Base-by-base conservation (phyloP, 2,797 vertebrate species). In the Ctenopoma multispine region DNA sequence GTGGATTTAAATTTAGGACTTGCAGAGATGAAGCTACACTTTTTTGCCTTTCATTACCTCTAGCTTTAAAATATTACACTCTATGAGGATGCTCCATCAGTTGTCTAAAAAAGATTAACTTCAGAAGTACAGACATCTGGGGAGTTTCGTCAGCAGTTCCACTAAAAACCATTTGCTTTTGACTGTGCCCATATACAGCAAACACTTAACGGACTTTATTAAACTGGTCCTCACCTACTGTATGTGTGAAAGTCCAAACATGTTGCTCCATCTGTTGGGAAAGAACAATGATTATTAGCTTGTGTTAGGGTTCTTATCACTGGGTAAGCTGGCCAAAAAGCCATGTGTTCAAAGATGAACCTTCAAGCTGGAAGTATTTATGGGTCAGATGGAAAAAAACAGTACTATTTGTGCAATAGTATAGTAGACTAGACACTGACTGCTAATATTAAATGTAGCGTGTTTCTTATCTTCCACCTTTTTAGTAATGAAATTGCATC, bases 201-300 rank as follows among this genome's bases (percentile, higher is more conserved):
- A 72, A 81, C 69, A 70, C 69, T 77, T 61, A 9, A 72, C 20
- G 1, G 23, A 34, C 38, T 59, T 59, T 59, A 48, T 66, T 61
- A 44, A 47, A 49, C 59, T 78, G 68, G 81, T 82, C 79, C 58
- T 71, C 87, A 86, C 75, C 83, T 83, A 70, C 77, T 81, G 77
- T 81, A 86, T 83, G 85, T 78, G 84, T 85, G 81, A 88, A 85
- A 72, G 82, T 81, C 81, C 80, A 86, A 82, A 79, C 83, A 87
- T 73, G 76, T 49, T 7, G 50, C 74, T 80, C 84, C 82, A 86
- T 92, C 89, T 90, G 83, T 80, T 75, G 54, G 44, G 44, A 80
- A 63, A 65, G 48, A 80, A 62, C 61, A 2, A 46, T 79, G 85
- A 75, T 82, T 69, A 79, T 84, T 68, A 72, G 75, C 49, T 73